Conservation (phyloP, 2,888 invertebrate species). For the Spilosoma lubricipeda region DNA sequence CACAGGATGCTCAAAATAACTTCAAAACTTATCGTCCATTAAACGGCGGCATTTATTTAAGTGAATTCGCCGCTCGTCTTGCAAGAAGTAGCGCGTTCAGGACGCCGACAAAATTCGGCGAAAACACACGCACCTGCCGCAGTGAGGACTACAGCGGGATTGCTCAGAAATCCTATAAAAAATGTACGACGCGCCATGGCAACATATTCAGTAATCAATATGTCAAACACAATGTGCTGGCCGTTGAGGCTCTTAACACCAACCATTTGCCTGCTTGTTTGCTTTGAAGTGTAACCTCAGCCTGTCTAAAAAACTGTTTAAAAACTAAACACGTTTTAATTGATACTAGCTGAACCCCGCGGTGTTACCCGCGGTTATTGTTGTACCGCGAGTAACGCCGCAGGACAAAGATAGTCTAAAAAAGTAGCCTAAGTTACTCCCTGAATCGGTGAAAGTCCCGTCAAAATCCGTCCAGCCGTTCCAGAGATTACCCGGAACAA, state of each 20-base stretch:
- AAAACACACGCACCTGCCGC: constrained; percentile 67
- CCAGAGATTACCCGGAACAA: too few relatives aligned
- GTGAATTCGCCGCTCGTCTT: constrained; percentile 27
- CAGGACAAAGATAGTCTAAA: too few relatives aligned
- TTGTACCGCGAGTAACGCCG: too few relatives aligned
- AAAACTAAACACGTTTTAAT: too few relatives aligned
- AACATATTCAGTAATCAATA: constrained; percentile 7
- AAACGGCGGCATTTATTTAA: constrained; percentile 36
- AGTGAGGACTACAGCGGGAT: constrained; percentile 42
- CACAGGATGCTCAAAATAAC: constrained; percentile 31
- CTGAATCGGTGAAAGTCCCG: too few relatives aligned
- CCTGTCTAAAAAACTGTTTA: neutral
- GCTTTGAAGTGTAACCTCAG: neutral
- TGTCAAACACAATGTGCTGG: neutral
- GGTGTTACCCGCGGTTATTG: too few relatives aligned
- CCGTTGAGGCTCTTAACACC: too few relatives aligned
- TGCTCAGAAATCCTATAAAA: constrained; percentile 45
- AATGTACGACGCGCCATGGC: constrained; percentile 38
- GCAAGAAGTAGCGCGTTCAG: constrained; percentile 31
- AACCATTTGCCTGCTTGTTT: too few relatives aligned
- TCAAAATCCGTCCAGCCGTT: too few relatives aligned
- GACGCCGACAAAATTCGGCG: constrained; percentile 58
- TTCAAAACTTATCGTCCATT: constrained; percentile 35
- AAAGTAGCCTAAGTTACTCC: too few relatives aligned
- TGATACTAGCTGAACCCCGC: too few relatives aligned